Evolutionary conservation across 2,113 vertebrate genomes (phyloP), one percentile per base, ranked within the genome.

Genomic region (Tragulus kanchil): DNA sequence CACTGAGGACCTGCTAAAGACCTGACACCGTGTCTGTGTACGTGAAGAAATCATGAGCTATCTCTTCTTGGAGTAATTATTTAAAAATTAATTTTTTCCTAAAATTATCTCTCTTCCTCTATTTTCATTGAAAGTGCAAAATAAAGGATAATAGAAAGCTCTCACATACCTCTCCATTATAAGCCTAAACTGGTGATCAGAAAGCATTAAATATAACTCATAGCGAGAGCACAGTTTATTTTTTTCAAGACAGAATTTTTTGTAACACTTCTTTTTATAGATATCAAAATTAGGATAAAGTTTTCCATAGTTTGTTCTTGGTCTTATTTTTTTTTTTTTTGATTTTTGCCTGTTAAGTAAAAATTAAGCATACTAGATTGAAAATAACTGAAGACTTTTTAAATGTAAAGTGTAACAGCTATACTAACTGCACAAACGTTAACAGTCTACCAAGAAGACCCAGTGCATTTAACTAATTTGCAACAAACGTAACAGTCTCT

Each of bases 41-140:
- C 6, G 36, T 42, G 42, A 69, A 59, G 5, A 93, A 86, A 89
- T 26, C 8, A 42, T 17, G 45, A 61, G 9, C 21, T 89, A 54
- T 82, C 28, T 77, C 25, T 95, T 93, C 36, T 89, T n/a, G 25
- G 11, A 65, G 9, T 48, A 81, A 54, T 67, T 58, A 81, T 54
- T 92, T 52, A 73, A 54, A 62, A 81, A n/a, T 79, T 94, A 90
- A 90, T 89, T 62, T 87, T 36, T 92, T 71, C 14, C 28, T 64
- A 88, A 92, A 95, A n/a, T 3, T 79, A 65, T 5, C 62, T 69
- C 86, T 83, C 56, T 61, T 50, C 15, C 23, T 93, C 89, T 75
- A 45, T 83, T 93, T 93, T 81, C 7, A 64, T n/a, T 89, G 36
- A n/a, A 54, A 87, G 3, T 79, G 8, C 6, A 86, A 78, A 91